Evolutionary conservation across 2,888 invertebrate genomes (phyloP), one percentile per base, ranked within the genome.

Genomic region (Agrotis segetum): DNA sequence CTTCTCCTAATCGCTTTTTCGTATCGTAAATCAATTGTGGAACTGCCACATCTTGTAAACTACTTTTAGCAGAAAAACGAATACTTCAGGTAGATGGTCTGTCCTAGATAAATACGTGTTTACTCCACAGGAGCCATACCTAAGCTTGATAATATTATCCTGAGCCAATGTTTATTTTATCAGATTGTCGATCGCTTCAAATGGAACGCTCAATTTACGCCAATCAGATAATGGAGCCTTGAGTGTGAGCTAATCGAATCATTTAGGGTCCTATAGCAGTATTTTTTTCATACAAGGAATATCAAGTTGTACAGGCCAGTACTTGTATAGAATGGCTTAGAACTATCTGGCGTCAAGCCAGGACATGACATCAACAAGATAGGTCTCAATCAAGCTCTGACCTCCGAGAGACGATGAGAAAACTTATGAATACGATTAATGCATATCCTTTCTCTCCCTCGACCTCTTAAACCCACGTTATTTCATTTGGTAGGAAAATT

Each of bases 141-240:
- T 77, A 64, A 64, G 60, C 60, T 24, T 53, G 50, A 66, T 69
- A 63, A 77, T 72, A 69, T 61, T 69, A 73, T 67, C 52, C 68
- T 16, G 61, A 72, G 60, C 29, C 47, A 44, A 68, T 78, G 82
- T 82, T 81, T 79, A 79, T 75, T 82, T 82, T 68, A 79, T 82
- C 66, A 64, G 75, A 68, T 71, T 60, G 67, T 55, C 49, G 40
- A 73, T 53, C 46, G 50, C 67, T 67, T 74, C 49, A 52, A 65
- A 79, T 69, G 65, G 56, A 29, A 69, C 64, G 79, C 72, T 75
- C 75, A 63, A 68, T 72, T 68, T 61, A 46, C 67, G 70, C 69
- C 79, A 73, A 79, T 82, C 79, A 73, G 70, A 82, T 82, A 79
- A 79, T 71, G 74, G 53, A 24, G 40, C 46, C 64, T 67, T 59